Evolutionary conservation across 2,797 vertebrate genomes (phyloP), one percentile per base, ranked within the genome.

Genomic region (Dallia pectoralis): DNA sequence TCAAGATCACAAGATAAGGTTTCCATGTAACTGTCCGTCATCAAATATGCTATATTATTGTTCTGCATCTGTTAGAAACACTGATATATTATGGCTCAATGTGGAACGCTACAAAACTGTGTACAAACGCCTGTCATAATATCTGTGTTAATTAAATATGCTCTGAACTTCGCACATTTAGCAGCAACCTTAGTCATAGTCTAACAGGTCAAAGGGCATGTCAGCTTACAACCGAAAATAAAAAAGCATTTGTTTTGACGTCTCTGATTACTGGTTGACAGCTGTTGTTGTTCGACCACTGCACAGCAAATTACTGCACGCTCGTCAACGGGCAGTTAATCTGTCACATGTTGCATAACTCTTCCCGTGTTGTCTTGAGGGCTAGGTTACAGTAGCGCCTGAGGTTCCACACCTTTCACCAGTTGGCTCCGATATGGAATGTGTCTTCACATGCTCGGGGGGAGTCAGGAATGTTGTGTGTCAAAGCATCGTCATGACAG

Each of bases 391-490:
- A 7, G 16, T 1, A 70, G 53, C 69, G 1, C 30, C 69, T 32
- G 4, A 14, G 36, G 2, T 56, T 62, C 59, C 65, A 30, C 51
- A 44, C 33, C 32, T 65, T 33, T 40, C 36, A n/a, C 48, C 62
- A 16, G 11, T 51, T 29, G 30, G 22, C 25, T 1, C 19, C 29
- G 11, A 19, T 12, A 70, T 7, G 29, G 70, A 79, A 85, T 82
- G 73, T 74, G 81, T 82, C 80, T 83, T 65, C 12, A 82, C 84
- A 86, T 48, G 82, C 64, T 77, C 30, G 16, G 29, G 76, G 65
- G 12, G 19, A 80, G 40, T 53, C 18, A 63, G 30, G 80, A 81
- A 82, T 62, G 68, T 19, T 18, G 0, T 16, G 49, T 67, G 65
- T 61, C 11, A n/a, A n/a, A 51, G 63, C 22, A 32, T 61, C 33